Base-by-base conservation (phyloP, 2,888 invertebrate genomes). In the Protula sp. region DNA sequence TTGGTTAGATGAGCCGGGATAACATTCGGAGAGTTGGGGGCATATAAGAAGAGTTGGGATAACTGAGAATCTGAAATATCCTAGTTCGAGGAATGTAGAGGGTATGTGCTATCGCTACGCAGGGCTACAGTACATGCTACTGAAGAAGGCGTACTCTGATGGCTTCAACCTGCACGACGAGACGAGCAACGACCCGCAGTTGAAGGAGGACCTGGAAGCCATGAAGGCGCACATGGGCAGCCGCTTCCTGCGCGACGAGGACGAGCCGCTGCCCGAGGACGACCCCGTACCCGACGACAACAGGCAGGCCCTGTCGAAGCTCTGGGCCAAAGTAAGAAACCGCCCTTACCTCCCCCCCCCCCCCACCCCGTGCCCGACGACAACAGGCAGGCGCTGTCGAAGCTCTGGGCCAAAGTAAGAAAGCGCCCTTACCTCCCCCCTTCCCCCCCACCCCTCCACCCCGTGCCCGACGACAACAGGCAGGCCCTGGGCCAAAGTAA, bases 111-210 rank as follows among this genome's bases (percentile, higher is more conserved):
- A n/a, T n/a, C n/a, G n/a, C n/a, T 38, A 14, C 19, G 19, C 68
- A 78, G 82, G 81, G 55, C 68, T 83, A 24, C 74, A 75, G 22
- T 81, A 78, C 67, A 68, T 83, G 62, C 65, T 78, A 47, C 74
- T 78, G 73, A 75, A 80, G 57, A 69, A 72, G 2, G 74, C 77
- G 2, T 82, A 79, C 69, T 67, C 62, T 3, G 79, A 82, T 50
- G 69, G 75, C 1, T 79, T 81, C 57, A 71, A 80, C 9, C 68
- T 83, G 2, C 83, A 83, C 61, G 81, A 82, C 26, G 76, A 78
- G 3, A 76, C 80, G 3, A 67, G 22, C 5, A 45, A 59, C 5
- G 68, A 72, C 27, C 69, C 69, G 28, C 53, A 64, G 9, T 66
- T 72, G 22, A 54, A 61, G 28, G 69, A 69, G 47, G 60, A 64